Evolutionary conservation across 1,140 invertebrate species (phyloP).

Genomic region (Drosophila jambulina): DNA sequence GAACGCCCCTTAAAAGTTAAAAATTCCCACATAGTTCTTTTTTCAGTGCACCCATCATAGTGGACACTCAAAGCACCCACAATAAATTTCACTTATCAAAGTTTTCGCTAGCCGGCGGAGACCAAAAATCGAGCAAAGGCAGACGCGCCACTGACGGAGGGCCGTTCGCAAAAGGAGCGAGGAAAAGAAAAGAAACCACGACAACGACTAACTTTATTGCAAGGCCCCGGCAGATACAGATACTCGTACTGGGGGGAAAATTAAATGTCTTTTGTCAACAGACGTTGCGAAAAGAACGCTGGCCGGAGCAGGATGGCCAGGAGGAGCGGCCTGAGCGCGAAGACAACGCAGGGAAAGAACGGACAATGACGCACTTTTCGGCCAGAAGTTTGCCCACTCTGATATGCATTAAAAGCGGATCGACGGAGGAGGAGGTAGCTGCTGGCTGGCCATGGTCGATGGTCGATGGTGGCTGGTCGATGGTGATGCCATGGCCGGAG

Average conservation of each 20-base stretch:
- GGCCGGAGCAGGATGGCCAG: not conserved
- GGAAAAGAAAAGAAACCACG: constrained; percentile 35
- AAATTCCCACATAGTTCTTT: not conserved
- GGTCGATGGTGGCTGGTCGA: constrained; percentile 11
- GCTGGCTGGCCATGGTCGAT: not conserved
- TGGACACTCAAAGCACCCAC: constrained; percentile 70
- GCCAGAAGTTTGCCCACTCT: constrained; percentile 73
- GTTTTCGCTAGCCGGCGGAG: constrained; percentile 62
- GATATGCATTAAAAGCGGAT: constrained; percentile 77
- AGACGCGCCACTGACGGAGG: constrained; percentile 31
- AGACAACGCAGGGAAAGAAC: constrained; percentile 28
- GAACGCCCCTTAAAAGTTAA: not conserved
- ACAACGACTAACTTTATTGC: constrained; percentile 73
- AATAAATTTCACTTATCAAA: constrained; percentile 83
- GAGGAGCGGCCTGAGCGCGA: constrained; percentile 1
- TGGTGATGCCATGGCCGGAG: constrained; percentile 13
- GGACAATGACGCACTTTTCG: constrained; percentile 76
- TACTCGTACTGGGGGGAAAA: constrained; percentile 65
- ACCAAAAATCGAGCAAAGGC: constrained; percentile 56
- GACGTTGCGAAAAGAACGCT: constrained; percentile 55
- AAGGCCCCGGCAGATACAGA: constrained; percentile 54
- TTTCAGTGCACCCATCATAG: constrained; percentile 30
- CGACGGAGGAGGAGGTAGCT: constrained; percentile 17
- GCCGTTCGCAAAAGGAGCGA: constrained; percentile 33
- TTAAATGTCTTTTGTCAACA: constrained; percentile 82